phyloP scores from a whole-genome alignment of 1,140 invertebrate species.

The Euwallacea fornicatus region DNA sequence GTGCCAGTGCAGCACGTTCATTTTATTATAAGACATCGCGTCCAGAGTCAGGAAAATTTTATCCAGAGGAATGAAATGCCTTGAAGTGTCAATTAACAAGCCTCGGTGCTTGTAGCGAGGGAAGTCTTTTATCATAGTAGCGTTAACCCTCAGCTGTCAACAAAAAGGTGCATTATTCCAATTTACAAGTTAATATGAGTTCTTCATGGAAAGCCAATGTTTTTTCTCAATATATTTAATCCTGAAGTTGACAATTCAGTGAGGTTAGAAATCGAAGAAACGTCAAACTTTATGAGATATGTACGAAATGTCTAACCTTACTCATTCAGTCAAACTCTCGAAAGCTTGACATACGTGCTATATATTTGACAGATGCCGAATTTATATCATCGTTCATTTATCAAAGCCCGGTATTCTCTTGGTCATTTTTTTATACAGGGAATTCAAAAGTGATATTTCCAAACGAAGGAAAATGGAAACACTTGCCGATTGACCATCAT shows the following conservation, averaged over 20 bases:
- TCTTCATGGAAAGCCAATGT: too few relatives aligned
- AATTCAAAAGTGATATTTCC: background rate
- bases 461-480: background rate
- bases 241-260: too few relatives aligned
- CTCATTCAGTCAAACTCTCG: too few relatives aligned
- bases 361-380: too few relatives aligned
- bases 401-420: background rate
- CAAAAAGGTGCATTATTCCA: slow-evolving; percentile 11
- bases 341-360: too few relatives aligned
- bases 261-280: too few relatives aligned
- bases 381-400: too few relatives aligned
- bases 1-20: slow-evolving; percentile 95
- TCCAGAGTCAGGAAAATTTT: slow-evolving; percentile 71
- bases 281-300: too few relatives aligned
- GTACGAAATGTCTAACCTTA: too few relatives aligned
- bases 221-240: too few relatives aligned
- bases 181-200: too few relatives aligned
- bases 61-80: slow-evolving; percentile 74
- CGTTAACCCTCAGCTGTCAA: slow-evolving; percentile 56
- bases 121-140: slow-evolving; percentile 66
- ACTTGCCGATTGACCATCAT: slow-evolving; percentile 54
- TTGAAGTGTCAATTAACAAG: slow-evolving; percentile 78
- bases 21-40: slow-evolving; percentile 85
- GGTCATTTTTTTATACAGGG: background rate
- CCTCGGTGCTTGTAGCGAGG: slow-evolving; percentile 78